A percentile compares a stretch with the other conserved stretches of the same genome.
Evolutionary conservation across 2,113 vertebrate species (phyloP).

Genomic region (Scatophagus argus): DNA sequence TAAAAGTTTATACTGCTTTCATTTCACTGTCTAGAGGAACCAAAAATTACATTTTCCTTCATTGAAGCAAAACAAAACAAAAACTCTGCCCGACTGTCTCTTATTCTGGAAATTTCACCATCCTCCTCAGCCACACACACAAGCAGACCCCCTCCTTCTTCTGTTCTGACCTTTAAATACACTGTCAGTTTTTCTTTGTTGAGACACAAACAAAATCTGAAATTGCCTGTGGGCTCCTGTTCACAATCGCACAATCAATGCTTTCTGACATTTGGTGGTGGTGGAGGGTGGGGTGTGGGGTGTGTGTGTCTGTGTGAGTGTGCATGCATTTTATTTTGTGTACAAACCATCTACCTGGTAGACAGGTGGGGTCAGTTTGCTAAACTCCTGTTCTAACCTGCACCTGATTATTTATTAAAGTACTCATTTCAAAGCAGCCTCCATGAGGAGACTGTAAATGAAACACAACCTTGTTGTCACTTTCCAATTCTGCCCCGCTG

Average conservation of each 20-base stretch:
- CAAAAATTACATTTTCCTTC: not conserved
- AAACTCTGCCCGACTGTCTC: not conserved
- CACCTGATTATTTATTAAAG: slow-evolving; percentile 15
- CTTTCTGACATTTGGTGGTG: slow-evolving; percentile 71
- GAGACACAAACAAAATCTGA: slow-evolving; percentile 66
- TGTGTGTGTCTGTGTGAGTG: not conserved
- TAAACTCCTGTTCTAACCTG: not conserved
- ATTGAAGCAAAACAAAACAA: not conserved
- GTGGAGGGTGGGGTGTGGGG: not conserved
- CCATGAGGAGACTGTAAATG: not conserved
- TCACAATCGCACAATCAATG: slow-evolving; percentile 70
- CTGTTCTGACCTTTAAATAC: slow-evolving; percentile 69
- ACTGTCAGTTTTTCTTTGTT: slow-evolving; percentile 50
- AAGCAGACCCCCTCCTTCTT: not conserved
- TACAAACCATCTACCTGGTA: not conserved
- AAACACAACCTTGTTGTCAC: not conserved
- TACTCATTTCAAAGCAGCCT: not conserved
- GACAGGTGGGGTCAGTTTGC: slow-evolving; percentile 21
- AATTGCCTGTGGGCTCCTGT: slow-evolving; percentile 57
- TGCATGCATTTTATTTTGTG: slow-evolving; percentile 10
- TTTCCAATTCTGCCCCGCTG: not conserved
- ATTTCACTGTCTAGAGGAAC: not conserved
- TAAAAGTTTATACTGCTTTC: not conserved
- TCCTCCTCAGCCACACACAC: not conserved
- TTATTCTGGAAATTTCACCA: not conserved